Base-by-base conservation (phyloP, 2,113 vertebrate genomes). In the Pterocles orientalis region DNA sequence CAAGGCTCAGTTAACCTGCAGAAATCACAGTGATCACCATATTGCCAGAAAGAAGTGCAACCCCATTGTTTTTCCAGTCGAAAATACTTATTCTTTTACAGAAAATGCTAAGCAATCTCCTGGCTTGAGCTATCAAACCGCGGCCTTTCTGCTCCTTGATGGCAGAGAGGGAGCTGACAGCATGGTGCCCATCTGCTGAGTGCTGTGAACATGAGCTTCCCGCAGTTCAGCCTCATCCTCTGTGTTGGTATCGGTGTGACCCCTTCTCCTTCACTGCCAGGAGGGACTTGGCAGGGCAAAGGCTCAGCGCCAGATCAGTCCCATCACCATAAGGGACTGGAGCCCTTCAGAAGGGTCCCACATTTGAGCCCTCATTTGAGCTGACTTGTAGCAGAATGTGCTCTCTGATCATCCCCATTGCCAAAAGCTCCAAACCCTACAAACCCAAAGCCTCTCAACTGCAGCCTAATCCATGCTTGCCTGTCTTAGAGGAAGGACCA, bases 31-130 rank as follows among this genome's bases (percentile, higher is more conserved):
- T 50, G 47, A 56, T 86, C 12, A 31, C 34, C 25, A 45, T 56
- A 66, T 58, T 81, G 72, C 60, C 68, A 84, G 72, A 34, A 84
- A 68, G 60, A 81, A 78, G 17, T 21, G 18, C 2, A 4, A 68
- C 34, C 7, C 28, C 20, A 15, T 76, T 62, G 25, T 86, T 91
- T 90, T 78, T 78, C 39, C 14, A 34, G 26, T 31, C 48, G 7
- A 90, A 95, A 95, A 54, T 92, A 81, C 65, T 89, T 84, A 41
- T 68, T 86, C 14, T 75, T 88, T 88, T 68, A 64, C 16, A 75
- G 47, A 71, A 81, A 92, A 69, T 41, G 7, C 54, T 76, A 50
- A 68, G 34, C 21, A 47, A 33, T 78, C 26, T 94, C 65, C 16
- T 71, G 56, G 13, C 39, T 65, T 82, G 57, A 76, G 28, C 34